phyloP scores from a whole-genome alignment of 1,140 invertebrate species.

The Drosophila neocordata region DNA sequence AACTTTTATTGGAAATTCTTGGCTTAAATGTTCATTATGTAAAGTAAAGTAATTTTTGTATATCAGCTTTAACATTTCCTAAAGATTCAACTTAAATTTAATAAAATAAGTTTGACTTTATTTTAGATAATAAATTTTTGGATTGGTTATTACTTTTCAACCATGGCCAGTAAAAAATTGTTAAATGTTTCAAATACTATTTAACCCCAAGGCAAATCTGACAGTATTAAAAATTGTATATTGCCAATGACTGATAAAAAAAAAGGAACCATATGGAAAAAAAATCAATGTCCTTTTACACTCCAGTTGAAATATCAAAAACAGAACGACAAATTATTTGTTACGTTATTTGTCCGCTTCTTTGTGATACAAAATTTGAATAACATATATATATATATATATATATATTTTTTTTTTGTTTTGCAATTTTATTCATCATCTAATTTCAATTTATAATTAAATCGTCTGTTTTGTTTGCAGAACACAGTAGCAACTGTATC shows the following conservation, averaged over 20 bases:
- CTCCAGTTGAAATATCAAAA: conserved; percentile 1
- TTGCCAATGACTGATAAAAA: background rate
- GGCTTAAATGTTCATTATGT: too few species aligned
- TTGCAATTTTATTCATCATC: conserved; percentile 15
- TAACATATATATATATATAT: background rate
- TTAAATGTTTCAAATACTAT: too few species aligned
- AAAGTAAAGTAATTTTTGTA: too few species aligned
- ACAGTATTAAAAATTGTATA: background rate
- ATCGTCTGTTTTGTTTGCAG: conserved; percentile 51
- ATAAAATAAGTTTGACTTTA: too few species aligned
- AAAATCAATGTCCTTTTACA: background rate
- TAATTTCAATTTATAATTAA: conserved; percentile 70
- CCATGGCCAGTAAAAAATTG: too few species aligned
- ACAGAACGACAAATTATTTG: conserved; percentile 2
- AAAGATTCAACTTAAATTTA: too few species aligned
- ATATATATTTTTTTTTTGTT: background rate
- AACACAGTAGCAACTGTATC: background rate
- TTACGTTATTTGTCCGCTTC: background rate
- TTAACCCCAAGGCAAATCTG: too few species aligned
- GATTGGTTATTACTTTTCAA: too few species aligned
- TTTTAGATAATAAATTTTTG: too few species aligned
- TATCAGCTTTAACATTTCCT: too few species aligned
- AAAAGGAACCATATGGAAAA: background rate
- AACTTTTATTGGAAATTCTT: background rate
- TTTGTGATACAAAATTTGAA: conserved; percentile 4